Evolutionary conservation across 2,113 vertebrate genomes (phyloP).

Genomic region (Etia nguti): DNA sequence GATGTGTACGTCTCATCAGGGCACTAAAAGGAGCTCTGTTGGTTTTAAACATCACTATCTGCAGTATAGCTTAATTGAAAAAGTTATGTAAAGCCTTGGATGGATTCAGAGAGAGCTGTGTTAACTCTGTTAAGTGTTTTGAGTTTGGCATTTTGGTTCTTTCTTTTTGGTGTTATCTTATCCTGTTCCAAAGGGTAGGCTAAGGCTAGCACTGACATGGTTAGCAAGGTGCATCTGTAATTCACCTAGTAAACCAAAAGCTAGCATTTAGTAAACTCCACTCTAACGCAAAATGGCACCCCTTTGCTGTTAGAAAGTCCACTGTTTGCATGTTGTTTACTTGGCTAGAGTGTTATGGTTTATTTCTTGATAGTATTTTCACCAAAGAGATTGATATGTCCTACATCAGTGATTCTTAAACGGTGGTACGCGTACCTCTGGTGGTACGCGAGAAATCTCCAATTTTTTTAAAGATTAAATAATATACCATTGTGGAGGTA

Average conservation of each 20-base stretch:
- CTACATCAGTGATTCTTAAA: background rate
- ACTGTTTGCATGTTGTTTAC: background rate
- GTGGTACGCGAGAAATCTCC: too few species aligned
- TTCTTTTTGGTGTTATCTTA: background rate
- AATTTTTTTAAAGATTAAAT: too few species aligned
- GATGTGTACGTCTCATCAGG: background rate
- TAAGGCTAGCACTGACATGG: background rate
- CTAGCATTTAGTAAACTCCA: background rate
- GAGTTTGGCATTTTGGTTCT: background rate
- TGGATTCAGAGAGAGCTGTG: background rate
- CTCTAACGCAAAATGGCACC: background rate
- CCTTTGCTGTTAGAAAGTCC: background rate
- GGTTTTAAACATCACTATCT: background rate
- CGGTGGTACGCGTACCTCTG: too few species aligned
- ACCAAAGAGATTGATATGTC: rapidly evolving
- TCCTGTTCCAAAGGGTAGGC: rapidly evolving
- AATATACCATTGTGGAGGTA: too few species aligned
- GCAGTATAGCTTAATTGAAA: background rate
- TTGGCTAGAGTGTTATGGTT: background rate
- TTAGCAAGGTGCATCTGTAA: background rate
- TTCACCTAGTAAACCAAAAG: background rate
- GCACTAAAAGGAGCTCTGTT: background rate
- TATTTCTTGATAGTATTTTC: background rate
- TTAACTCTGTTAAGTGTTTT: background rate
- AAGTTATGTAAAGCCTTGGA: background rate